phyloP scores from a whole-genome alignment of 2,113 vertebrate genomes.

The Symphodus melops region DNA sequence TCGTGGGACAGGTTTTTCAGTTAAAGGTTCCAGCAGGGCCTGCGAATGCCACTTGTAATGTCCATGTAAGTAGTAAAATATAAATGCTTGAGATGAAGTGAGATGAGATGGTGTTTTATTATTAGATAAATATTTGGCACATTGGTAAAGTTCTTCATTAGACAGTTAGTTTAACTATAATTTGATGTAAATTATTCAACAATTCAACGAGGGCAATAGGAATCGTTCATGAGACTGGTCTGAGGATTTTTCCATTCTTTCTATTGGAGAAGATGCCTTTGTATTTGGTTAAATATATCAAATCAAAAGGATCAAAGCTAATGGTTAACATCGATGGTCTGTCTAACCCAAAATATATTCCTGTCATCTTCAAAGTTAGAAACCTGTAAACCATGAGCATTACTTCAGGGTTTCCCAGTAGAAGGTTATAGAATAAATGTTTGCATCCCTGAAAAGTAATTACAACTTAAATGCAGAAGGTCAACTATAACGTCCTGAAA shows the following conservation, averaged over 20 bases:
- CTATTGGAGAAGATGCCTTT: too few species aligned
- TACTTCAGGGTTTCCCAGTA: too few species aligned
- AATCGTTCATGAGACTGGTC: not conserved
- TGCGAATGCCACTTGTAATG: slow-evolving; percentile 81
- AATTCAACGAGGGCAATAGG: not conserved
- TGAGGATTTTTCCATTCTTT: too few species aligned
- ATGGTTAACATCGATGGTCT: too few species aligned
- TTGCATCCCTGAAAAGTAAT: not conserved
- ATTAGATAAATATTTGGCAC: not conserved
- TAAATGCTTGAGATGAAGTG: not conserved
- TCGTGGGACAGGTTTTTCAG: slow-evolving; percentile 91
- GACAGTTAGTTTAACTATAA: not conserved
- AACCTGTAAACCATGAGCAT: too few species aligned
- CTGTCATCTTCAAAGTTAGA: too few species aligned
- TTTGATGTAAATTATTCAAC: not conserved
- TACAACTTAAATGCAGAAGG: not conserved
- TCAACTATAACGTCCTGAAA: not conserved
- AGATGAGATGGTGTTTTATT: not conserved
- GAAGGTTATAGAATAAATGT: not conserved
- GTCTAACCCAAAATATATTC: too few species aligned
- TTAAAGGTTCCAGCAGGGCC: slow-evolving; percentile 87
- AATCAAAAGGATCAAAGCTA: too few species aligned
- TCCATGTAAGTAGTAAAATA: slow-evolving; percentile 64
- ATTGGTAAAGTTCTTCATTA: not conserved
- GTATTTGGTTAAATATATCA: too few species aligned